Base-by-base conservation (phyloP, 1,140 invertebrate species). In the Chironomus striatipennis region DNA sequence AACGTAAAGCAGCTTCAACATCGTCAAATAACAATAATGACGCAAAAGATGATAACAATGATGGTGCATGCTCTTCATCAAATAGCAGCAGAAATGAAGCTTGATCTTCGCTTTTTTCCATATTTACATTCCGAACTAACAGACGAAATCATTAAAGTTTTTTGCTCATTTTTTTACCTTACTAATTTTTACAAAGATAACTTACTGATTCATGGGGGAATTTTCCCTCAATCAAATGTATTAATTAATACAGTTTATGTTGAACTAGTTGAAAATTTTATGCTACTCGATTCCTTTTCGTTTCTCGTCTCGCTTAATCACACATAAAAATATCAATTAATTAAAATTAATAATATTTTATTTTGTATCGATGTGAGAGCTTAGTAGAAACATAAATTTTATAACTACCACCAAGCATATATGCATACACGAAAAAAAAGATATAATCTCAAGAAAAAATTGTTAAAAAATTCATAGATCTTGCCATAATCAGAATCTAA, bases 1-100 rank as follows among this genome's bases (percentile, higher is more conserved):
- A 80, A 79, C 65, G 65, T 20, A 57, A 57, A 15, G 12, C 65
- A 70, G 0, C 17, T 20, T 10, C 65, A 70, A 6, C 64, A 67
- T 2, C 64, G 17, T 18, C n/a, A 15, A 8, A 3, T 67, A 67
- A 67, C n/a, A 17, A 65, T 7, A 65, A 67, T 17, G 65, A 21
- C 9, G 7, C n/a, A 2, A 70, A 70, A 20, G 18, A 70, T 21
- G 65, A 70, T 17, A 20, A 20, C 6, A 70, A 18, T 20, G 65
- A 18, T 70, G 65, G 15, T 70, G 17, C 65, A 20, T 20, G 65
- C 65, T 70, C 64, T 20, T 67, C 65, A 70, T 20, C 65, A 18
- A 70, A 9, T 17, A 70, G 1, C 20, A 18, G 18, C 17, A 70
- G 65, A 7, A 70, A 70, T 70, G 47, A 12, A 12, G 47, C 47